Percentiles rank a stretch among this genome's conserved stretches.
Conservation (phyloP, 2,888 invertebrate genomes). For the Zhengitettix transpicula region DNA sequence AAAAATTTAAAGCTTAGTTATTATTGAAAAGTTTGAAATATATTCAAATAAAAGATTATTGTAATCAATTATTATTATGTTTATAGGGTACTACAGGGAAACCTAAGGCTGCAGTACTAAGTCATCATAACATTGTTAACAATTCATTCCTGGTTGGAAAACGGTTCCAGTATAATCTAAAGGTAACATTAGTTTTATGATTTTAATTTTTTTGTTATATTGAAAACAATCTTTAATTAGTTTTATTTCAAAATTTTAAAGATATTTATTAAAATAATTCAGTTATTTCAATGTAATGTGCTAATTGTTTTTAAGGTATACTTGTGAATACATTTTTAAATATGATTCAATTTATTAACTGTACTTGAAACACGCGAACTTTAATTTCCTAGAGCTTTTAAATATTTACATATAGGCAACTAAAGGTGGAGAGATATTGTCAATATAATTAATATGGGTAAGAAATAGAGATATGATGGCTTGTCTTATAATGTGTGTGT, state of each 20-base stretch:
- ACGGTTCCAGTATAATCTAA: constrained; percentile 25
- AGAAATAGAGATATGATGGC: too few species aligned
- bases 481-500: too few species aligned
- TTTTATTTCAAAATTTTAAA: neutral
- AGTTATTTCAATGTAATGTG: neutral
- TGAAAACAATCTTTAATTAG: neutral
- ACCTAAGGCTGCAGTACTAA: constrained; percentile 58
- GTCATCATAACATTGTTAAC: constrained; percentile 59
- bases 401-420: too few species aligned
- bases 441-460: too few species aligned
- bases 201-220: neutral
- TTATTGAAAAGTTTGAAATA: too few species aligned
- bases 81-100: constrained; percentile 55
- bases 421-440: too few species aligned
- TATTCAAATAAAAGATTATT: too few species aligned
- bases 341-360: neutral
- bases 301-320: neutral
- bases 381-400: too few species aligned
- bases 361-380: too few species aligned
- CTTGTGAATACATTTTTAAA: neutral
- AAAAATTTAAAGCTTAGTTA: too few species aligned
- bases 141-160: constrained; percentile 49
- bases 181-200: constrained; percentile 4
- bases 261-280: neutral
- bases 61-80: neutral